Evolutionary conservation across 2,888 invertebrate genomes (phyloP), one percentile per base, ranked within the genome.

Genomic region (Cheilosia scutellata): DNA sequence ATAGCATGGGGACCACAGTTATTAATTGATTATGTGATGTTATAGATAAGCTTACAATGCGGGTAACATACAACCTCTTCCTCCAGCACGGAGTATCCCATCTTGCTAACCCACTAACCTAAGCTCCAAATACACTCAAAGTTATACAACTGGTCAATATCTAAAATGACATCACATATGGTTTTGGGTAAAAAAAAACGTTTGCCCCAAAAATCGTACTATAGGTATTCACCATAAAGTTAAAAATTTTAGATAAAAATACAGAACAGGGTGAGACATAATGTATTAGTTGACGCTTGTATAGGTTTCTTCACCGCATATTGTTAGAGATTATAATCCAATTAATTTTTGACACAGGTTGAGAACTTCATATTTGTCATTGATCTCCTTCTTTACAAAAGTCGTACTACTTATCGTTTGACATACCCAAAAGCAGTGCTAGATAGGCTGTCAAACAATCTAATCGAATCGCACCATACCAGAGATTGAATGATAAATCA

Each of bases 361-460:
- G 20, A 20, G 33, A 4, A 33, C 20, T 0, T 29, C 11, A 3
- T 16, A 55, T 31, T 7, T 33, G 33, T 31, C 29, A 37, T 40
- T 57, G 33, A 16, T 11, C 37, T 9, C 37, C 4, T 37, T 37
- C 37, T 4, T 11, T 1, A 11, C 20, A 57, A 58, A 25, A 25
- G 37, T 16, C 25, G 4, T 58, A 37, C 5, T 40, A 40, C 37
- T 37, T 57, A 25, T 57, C 37, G 37, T 37, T 58, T 58, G 20
- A 37, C 37, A 58, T 37, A 25, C 37, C 33, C 37, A 37, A 37
- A 16, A 57, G 16, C 33, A 20, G 20, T 33, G 29, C 20, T 16
- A 33, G 7, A 16, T 31, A 33, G 55, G 3, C 55, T 16, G 57
- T 57, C 57, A 13, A 57, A 11, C 37, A 58, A 37, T 58, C 57